Conservation (phyloP, 2,888 invertebrate species). For the Sialis lutaria region DNA sequence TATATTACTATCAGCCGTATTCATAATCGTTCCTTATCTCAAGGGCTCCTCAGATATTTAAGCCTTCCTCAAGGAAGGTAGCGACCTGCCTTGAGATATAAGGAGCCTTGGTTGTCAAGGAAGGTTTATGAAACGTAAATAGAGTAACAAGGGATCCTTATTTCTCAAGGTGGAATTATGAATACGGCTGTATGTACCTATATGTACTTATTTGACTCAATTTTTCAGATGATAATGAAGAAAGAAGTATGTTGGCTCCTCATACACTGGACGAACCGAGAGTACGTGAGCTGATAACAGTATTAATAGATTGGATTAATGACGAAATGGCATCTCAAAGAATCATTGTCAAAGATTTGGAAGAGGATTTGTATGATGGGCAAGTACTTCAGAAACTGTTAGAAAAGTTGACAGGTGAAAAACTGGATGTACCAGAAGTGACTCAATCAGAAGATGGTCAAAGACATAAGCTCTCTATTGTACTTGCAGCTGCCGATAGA, state of each 20-base stretch:
- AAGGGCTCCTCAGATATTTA: too few species aligned
- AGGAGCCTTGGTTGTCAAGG: too few species aligned
- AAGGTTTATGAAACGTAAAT: too few species aligned
- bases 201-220: slow-evolving; percentile 3
- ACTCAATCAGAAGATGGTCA: slow-evolving; percentile 97
- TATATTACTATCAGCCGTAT: neutral
- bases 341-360: slow-evolving; percentile 92
- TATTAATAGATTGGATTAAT: slow-evolving; percentile 96
- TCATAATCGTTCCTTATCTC: too few species aligned
- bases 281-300: slow-evolving; percentile 64
- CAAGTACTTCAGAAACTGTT: slow-evolving; percentile 60
- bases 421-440: slow-evolving; percentile 93
- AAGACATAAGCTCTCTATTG: slow-evolving; percentile 80
- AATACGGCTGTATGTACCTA: too few species aligned
- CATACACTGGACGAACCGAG: slow-evolving; percentile 74
- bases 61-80: too few species aligned
- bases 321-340: slow-evolving; percentile 91
- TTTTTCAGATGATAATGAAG: slow-evolving; percentile 80
- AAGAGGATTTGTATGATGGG: slow-evolving; percentile 95
- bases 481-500: slow-evolving; percentile 75
- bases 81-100: too few species aligned
- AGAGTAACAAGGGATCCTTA: too few species aligned
- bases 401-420: slow-evolving; percentile 74
- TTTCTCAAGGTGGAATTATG: too few species aligned
- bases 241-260: slow-evolving; percentile 87